Percentiles rank a stretch among this genome's conserved stretches.
Evolutionary conservation across 1,140 invertebrate species (phyloP).

Genomic region (Papilio polytes): DNA sequence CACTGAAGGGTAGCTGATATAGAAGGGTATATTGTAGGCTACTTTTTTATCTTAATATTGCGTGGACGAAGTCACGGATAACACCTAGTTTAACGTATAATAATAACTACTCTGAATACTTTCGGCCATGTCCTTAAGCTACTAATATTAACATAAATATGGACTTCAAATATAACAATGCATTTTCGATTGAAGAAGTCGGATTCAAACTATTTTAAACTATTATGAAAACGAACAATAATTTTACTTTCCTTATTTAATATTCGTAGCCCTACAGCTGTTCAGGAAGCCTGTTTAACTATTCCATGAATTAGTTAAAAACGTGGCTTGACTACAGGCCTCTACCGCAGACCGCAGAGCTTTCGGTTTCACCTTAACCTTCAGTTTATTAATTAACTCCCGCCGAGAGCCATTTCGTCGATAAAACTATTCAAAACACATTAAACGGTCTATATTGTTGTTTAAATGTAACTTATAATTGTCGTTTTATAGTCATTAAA

Average conservation of each 20-base stretch:
- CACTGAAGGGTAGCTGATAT: too few relatives aligned
- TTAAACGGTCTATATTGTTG: not conserved
- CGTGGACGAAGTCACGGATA: too few relatives aligned
- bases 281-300: not conserved
- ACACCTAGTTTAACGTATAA: too few relatives aligned
- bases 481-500: not conserved
- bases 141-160: too few relatives aligned
- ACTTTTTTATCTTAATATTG: too few relatives aligned
- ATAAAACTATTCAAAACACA: conserved; percentile 10
- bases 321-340: not conserved
- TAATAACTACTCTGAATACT: too few relatives aligned
- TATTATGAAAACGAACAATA: not conserved
- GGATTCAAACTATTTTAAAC: not conserved
- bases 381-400: conserved; percentile 4
- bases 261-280: conserved; percentile 2
- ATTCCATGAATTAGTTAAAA: conserved; percentile 22
- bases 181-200: not conserved
- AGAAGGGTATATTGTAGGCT: too few relatives aligned
- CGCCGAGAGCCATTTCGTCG: not conserved
- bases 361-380: conserved; percentile 7
- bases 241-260: not conserved
- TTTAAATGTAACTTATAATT: not conserved
- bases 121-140: too few relatives aligned
- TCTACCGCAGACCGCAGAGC: not conserved
- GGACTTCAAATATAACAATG: too few relatives aligned